Percentiles rank a stretch among this genome's conserved stretches.
Evolutionary conservation across 2,113 vertebrate species (phyloP).

Genomic region (Oceanodroma tethys): DNA sequence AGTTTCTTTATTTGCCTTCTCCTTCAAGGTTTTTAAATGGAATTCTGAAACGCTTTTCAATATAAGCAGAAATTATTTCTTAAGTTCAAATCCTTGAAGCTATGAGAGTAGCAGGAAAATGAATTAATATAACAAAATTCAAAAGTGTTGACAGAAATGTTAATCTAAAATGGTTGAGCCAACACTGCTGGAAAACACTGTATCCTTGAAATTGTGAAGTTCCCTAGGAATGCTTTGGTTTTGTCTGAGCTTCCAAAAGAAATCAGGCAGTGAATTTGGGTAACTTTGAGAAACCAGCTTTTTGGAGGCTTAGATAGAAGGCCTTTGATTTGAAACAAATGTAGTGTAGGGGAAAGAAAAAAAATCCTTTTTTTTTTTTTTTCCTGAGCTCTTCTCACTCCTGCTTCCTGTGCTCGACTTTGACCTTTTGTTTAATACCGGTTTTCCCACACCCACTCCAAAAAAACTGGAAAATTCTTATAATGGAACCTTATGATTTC

Average conservation of each 20-base stretch:
- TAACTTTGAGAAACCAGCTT: not conserved
- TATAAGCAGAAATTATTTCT: not conserved
- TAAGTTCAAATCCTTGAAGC: not conserved
- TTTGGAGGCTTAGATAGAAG: not conserved
- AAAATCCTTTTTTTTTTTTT: not conserved
- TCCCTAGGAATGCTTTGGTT: not conserved
- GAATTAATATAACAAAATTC: not conserved
- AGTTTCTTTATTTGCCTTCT: not conserved
- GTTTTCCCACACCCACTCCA: not conserved
- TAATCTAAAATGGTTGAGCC: not conserved
- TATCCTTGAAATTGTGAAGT: not conserved
- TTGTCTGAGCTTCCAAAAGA: not conserved
- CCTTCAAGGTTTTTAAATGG: not conserved
- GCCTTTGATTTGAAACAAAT: not conserved
- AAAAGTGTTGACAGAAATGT: not conserved
- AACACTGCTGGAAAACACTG: not conserved
- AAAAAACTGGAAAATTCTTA: not conserved
- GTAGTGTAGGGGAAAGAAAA: not conserved
- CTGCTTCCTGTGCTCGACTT: not conserved
- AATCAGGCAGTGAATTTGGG: not conserved
- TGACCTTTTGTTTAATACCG: not conserved
- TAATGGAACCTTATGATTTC: not conserved
- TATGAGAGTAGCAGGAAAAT: not conserved
- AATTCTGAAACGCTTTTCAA: not conserved
- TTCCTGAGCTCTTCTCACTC: not conserved